Percentiles rank a stretch among this genome's conserved stretches.
phyloP scores from a whole-genome alignment of 2,113 vertebrate species.

The Microtus oregoni region DNA sequence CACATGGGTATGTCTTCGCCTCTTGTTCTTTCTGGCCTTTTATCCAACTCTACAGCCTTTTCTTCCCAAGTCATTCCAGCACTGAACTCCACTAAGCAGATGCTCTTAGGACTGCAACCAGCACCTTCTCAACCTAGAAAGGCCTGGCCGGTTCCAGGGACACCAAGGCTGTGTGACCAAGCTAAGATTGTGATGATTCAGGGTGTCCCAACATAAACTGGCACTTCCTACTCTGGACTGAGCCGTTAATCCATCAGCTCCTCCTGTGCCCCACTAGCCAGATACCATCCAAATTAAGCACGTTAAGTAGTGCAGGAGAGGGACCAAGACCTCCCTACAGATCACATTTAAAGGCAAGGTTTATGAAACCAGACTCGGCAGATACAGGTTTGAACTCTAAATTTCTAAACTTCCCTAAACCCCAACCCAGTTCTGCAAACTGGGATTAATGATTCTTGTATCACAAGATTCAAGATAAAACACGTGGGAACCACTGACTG shows the following conservation, averaged over 20 bases:
- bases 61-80: neutral
- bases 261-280: neutral
- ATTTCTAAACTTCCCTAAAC: neutral
- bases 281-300: neutral
- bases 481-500: neutral
- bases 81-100: neutral
- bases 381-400: conserved; percentile 27
- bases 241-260: neutral
- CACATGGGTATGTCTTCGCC: neutral
- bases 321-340: neutral
- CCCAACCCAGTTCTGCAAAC: neutral
- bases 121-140: neutral
- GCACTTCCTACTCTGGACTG: neutral
- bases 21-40: conserved; percentile 47
- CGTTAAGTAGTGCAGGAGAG: neutral
- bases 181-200: neutral
- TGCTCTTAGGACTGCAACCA: neutral
- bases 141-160: neutral
- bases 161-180: neutral
- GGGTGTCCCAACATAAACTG: neutral
- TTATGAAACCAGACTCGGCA: neutral
- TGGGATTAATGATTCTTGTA: neutral
- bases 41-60: neutral
- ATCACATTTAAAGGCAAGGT: conserved; percentile 29
- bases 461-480: conserved; percentile 6